phyloP scores from a whole-genome alignment of 2,888 invertebrate genomes.

The Tanaodytes sp. region DNA sequence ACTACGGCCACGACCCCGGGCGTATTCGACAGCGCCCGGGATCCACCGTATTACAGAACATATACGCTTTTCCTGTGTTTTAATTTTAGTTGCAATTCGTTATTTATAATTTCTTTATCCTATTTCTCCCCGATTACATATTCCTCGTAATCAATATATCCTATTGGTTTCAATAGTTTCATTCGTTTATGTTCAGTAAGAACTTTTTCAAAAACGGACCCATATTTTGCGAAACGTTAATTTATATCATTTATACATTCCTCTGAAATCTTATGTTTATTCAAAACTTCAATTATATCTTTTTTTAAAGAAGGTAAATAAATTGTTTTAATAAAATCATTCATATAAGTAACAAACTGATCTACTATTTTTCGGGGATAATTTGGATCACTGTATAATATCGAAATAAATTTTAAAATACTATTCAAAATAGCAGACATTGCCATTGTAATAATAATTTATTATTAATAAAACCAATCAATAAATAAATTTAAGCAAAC shows the following conservation, averaged over 20 bases:
- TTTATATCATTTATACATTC: not conserved
- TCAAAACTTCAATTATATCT: conserved; percentile 25
- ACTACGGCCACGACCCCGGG: too few species aligned
- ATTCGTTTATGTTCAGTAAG: conserved; percentile 33
- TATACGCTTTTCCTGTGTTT: not conserved
- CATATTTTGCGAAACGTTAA: conserved; percentile 12
- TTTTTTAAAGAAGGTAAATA: conserved; percentile 20
- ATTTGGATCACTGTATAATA: conserved; percentile 8
- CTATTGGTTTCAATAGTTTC: conserved; percentile 21
- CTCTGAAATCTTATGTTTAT: not conserved
- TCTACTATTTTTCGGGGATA: conserved; percentile 31
- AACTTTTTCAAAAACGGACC: conserved; percentile 21
- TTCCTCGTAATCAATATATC: conserved; percentile 26
- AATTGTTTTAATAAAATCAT: conserved; percentile 21
- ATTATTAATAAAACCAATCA: too few species aligned
- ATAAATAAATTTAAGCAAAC: too few species aligned
- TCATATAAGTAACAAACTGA: conserved; percentile 13
- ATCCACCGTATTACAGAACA: too few species aligned
- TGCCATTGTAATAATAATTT: too few species aligned
- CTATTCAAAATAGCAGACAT: not conserved
- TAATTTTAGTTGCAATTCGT: not conserved
- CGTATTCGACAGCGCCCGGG: too few species aligned
- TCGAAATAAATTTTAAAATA: not conserved
- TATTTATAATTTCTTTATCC: not conserved
- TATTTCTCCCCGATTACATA: conserved; percentile 13